Conservation (phyloP, 2,797 vertebrate species). For the Sebastes jordani region DNA sequence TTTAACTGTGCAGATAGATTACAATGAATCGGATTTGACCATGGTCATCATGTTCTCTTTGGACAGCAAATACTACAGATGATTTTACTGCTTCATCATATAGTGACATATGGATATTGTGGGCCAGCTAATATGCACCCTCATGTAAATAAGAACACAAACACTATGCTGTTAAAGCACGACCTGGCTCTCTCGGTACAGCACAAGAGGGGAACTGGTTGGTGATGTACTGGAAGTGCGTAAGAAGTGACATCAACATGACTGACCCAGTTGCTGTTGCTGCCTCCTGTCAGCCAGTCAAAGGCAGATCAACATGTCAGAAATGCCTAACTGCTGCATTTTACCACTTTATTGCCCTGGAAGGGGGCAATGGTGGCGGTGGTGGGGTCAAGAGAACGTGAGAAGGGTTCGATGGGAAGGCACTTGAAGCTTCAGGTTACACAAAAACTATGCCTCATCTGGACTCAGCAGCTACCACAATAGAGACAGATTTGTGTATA, state of each 20-base stretch:
- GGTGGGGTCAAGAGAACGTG: slow-evolving; percentile 61
- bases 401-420: slow-evolving; percentile 55
- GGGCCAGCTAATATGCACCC: not conserved
- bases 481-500: not conserved
- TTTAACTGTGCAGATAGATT: too few species aligned
- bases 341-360: slow-evolving; percentile 49
- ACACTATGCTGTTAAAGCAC: not conserved
- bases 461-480: slow-evolving; percentile 28
- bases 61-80: not conserved
- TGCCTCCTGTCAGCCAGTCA: slow-evolving; percentile 37
- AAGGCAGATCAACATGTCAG: slow-evolving; percentile 48
- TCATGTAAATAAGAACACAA: slow-evolving; percentile 2
- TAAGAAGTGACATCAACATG: slow-evolving; percentile 42
- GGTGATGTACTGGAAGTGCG: slow-evolving; percentile 24
- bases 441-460: slow-evolving; percentile 15
- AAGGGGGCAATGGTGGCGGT: slow-evolving; percentile 7
- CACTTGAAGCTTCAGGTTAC: slow-evolving; percentile 55
- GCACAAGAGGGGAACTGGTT: slow-evolving; percentile 11
- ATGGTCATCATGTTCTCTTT: not conserved
- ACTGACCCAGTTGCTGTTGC: slow-evolving; percentile 29
- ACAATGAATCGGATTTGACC: not conserved
- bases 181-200: not conserved
- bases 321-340: slow-evolving; percentile 54
- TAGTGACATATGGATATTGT: not conserved
- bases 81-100: not conserved